Evolutionary conservation across 1,140 invertebrate species (phyloP).

Genomic region (Bombus turneri): DNA sequence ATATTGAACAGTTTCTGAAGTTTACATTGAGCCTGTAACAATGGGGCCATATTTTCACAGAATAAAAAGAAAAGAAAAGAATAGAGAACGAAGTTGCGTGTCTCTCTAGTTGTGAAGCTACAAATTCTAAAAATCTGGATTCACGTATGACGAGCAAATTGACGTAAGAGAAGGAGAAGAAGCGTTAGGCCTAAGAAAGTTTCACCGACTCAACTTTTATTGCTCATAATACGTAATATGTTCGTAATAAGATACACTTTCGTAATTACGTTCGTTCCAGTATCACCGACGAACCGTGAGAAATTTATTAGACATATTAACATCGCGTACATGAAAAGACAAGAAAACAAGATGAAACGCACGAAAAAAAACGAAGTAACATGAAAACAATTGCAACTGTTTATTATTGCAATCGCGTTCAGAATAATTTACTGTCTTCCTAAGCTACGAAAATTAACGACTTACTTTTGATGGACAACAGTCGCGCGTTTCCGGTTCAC

Average conservation of each 20-base stretch:
- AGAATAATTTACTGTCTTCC: slow-evolving; percentile 78
- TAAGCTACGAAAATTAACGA: slow-evolving; percentile 68
- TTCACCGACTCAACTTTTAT: slow-evolving; percentile 77
- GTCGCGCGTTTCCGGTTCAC: not conserved
- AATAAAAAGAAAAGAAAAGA: slow-evolving; percentile 44
- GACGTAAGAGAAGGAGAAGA: slow-evolving; percentile 3
- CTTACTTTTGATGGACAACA: slow-evolving; percentile 66
- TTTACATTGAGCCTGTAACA: slow-evolving; percentile 79
- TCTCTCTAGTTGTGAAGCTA: slow-evolving; percentile 70
- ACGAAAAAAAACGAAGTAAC: not conserved
- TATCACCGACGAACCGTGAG: slow-evolving; percentile 38
- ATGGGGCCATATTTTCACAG: slow-evolving; percentile 81
- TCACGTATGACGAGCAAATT: slow-evolving; percentile 55
- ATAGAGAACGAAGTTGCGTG: slow-evolving; percentile 42
- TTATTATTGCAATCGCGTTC: slow-evolving; percentile 67
- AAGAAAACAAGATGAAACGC: not conserved
- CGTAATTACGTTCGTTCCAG: slow-evolving; percentile 70
- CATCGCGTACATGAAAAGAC: slow-evolving; percentile 52
- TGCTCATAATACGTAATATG: slow-evolving; percentile 73
- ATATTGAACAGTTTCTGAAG: slow-evolving; percentile 54
- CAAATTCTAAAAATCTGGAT: slow-evolving; percentile 81
- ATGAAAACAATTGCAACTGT: slow-evolving; percentile 41
- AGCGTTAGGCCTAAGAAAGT: slow-evolving; percentile 64
- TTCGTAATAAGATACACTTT: slow-evolving; percentile 76
- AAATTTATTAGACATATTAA: slow-evolving; percentile 67